Evolutionary conservation across 2,888 invertebrate species (phyloP).

Genomic region (Acrobasis suavella): DNA sequence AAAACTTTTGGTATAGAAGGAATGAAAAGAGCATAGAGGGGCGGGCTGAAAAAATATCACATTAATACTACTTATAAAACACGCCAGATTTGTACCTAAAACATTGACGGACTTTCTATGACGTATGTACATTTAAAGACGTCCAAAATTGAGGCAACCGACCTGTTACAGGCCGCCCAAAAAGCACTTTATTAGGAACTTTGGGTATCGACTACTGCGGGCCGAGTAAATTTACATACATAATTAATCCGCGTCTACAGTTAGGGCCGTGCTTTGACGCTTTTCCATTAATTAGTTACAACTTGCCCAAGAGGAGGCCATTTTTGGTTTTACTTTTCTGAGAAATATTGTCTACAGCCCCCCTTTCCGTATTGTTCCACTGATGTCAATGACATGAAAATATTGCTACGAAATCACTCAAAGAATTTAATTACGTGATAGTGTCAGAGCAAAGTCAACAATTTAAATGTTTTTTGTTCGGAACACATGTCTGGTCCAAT

Average conservation of each 20-base stretch:
- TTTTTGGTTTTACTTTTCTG: constrained; percentile 31
- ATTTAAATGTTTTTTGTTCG: constrained; percentile 4
- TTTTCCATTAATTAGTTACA: constrained; percentile 52
- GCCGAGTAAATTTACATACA: constrained; percentile 64
- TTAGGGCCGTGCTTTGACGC: constrained; percentile 44
- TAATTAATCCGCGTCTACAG: constrained; percentile 61
- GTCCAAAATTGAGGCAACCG: no score
- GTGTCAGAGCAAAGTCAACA: background rate
- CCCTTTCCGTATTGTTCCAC: background rate
- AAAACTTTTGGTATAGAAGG: no score
- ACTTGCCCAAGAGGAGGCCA: constrained; percentile 38
- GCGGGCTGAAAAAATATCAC: no score
- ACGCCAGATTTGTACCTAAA: no score
- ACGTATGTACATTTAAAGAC: no score
- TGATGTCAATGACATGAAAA: background rate
- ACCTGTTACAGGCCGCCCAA: no score
- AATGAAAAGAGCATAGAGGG: no score
- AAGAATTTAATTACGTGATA: constrained; percentile 3
- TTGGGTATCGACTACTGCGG: constrained; percentile 58
- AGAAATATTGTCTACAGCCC: constrained; percentile 12
- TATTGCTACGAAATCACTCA: background rate
- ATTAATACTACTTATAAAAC: no score
- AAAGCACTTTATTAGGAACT: constrained; percentile 33
- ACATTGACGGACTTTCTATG: no score
- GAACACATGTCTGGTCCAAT: background rate